Evolutionary conservation across 2,113 vertebrate species (phyloP), one percentile per base, ranked within the genome.

Genomic region (Ahaetulla prasina): DNA sequence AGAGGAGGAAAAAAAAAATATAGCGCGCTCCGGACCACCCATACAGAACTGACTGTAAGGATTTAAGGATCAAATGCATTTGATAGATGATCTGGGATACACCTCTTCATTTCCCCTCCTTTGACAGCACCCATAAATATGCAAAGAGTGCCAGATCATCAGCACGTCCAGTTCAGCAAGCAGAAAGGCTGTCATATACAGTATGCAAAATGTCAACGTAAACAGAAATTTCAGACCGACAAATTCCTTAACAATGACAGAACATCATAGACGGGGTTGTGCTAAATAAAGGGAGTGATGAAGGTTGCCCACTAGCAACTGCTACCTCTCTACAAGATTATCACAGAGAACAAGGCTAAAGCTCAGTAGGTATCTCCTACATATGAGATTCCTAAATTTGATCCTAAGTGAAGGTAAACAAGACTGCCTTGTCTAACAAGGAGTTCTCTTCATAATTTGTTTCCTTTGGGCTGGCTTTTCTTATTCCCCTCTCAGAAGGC

Each of bases 181-280:
- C 63, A 9, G 94, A 96, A 90, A 39, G 10, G 43, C 93, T 93
- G 22, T 52, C 94, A 95, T 49, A 52, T 68, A 63, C 18, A 92
- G 89, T 84, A 93, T 1, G 85, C 86, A 94, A 94, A 94, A 94
- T 57, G 92, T 91, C 90, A 92, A 89, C 43, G 88, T 89, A 95
- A 94, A 93, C 63, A 86, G 88, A 91, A 96, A 95, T 88, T 93
- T 91, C 60, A 87, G 94, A 94, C 88, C 90, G 94, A 95, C 88
- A 93, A 94, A 94, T 90, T 92, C 91, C 93, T 94, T 95, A 94
- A 95, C 94, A 89, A 91, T 2, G 89, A 96, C 95, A 96, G 95
- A 92, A 93, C 93, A 96, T 96, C 96, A 95, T 23, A 63, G 92
- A 94, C 93, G 92, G 93, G 96, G 96, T 94, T 91, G 91, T 39